Base-by-base conservation (phyloP, 1,140 invertebrate species). In the Rhyzopertha dominica region DNA sequence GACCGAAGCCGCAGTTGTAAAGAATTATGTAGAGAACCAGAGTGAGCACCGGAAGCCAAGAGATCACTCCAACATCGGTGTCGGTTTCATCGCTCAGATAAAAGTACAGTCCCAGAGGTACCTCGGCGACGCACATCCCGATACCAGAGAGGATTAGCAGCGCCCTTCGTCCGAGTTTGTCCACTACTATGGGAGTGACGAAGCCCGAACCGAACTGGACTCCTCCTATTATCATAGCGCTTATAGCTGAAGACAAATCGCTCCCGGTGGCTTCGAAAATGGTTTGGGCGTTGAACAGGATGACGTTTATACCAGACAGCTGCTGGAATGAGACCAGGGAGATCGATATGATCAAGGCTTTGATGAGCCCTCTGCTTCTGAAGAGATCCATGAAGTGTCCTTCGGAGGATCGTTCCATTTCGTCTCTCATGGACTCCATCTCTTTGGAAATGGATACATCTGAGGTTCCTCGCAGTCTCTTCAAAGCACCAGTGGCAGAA, bases 231-330 rank as follows among this genome's bases (percentile, higher is more conserved):
- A 53, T 44, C 12, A 58, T 50, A 8, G 49, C 25, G 8, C 45
- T 43, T 5, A 44, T 25, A 18, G 22, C 32, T 4, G 55, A 24
- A 2, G 78, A 63, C 0, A 88, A 43, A 0, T 51, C 63, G 1
- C 74, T 77, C 0, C 78, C 76, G 5, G 84, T 74, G 5, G 72
- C 71, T 3, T 66, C 54, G 54, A 86, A 90, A 56, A 86, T 90
- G 1, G 68, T 72, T 23, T 81, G 76, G 51, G 85, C 79, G 63
- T 87, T 90, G 63, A 88, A 87, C 14, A 90, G 74, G 1, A 92
- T 81, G 2, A 84, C 82, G 62, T 87, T 89, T 54, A 87, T 86
- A 17, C 88, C 88, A 2, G 79, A 82, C 5, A 88, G 68, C 64
- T 88, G 84, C 55, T 87, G 85, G 63, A 84, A 81, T 34, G 75